These are phyloP conservation scores for Silurus asotus DNA, from an alignment of 2,113 vertebrate genomes.

Conservation along the genomic window DNA sequence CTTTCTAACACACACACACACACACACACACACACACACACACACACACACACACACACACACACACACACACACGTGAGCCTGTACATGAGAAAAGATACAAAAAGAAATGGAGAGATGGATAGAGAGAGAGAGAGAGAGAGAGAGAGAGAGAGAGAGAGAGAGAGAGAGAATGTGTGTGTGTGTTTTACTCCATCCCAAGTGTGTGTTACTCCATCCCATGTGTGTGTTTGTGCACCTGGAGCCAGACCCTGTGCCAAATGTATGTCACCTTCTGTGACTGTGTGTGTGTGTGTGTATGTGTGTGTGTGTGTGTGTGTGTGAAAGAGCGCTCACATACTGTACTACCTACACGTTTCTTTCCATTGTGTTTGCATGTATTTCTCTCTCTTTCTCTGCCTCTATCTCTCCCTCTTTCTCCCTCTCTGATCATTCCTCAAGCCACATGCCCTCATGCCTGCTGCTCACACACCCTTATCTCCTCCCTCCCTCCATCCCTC, in stretches of 20 bases:
- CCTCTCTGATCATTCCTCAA: neutral
- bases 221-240: conserved; percentile 31
- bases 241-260: conserved; percentile 28
- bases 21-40: neutral
- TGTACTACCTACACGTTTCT: neutral
- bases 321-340: too few species aligned
- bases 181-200: neutral
- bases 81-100: conserved; percentile 18
- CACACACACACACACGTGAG: neutral
- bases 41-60: conserved; percentile 3
- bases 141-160: conserved; percentile 14
- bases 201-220: neutral
- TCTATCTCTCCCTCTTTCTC: neutral
- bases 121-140: neutral
- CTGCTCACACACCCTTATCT: conserved; percentile 26
- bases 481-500: neutral
- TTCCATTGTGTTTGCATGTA: neutral
- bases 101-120: conserved; percentile 15
- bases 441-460: conserved; percentile 12
- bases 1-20: too few species aligned
- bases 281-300: neutral
- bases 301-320: neutral
- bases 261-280: neutral
- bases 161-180: neutral
- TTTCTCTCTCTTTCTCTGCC: neutral